Evolutionary conservation across 2,888 invertebrate genomes (phyloP).

Genomic region (Malacosoma neustria): DNA sequence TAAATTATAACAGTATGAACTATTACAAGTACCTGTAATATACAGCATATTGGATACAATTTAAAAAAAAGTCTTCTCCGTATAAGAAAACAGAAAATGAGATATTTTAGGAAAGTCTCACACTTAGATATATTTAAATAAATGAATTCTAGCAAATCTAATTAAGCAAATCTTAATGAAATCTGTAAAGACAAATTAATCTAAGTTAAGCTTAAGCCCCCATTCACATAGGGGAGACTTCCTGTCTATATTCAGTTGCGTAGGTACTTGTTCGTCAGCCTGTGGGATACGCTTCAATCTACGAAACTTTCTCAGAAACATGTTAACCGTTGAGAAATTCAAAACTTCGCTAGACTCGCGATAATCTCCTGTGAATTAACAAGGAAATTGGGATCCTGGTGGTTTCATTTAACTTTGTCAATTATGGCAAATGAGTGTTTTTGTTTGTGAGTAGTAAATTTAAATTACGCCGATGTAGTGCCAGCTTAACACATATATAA

Average conservation of each 20-base stretch:
- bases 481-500: no score
- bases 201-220: neutral
- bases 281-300: constrained; percentile 44
- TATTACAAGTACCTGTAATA: no score
- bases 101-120: no score
- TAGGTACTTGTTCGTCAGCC: constrained; percentile 40
- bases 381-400: constrained; percentile 36
- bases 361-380: constrained; percentile 42
- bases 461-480: constrained; percentile 5
- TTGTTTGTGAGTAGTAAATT: constrained; percentile 11
- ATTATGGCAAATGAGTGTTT: constrained; percentile 21
- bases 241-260: constrained; percentile 36
- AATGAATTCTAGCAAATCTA: no score
- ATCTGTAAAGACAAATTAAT: neutral
- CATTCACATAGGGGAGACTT: neutral
- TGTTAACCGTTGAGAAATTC: constrained; percentile 40
- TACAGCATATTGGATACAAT: no score
- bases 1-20: no score
- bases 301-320: constrained; percentile 50
- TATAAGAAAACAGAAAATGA: no score
- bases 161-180: neutral
- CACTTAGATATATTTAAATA: no score
- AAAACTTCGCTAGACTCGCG: constrained; percentile 40
- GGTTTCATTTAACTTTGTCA: constrained; percentile 25
- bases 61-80: no score